Conservation (phyloP, 2,888 invertebrate genomes). For the Folsomia manolachei region DNA sequence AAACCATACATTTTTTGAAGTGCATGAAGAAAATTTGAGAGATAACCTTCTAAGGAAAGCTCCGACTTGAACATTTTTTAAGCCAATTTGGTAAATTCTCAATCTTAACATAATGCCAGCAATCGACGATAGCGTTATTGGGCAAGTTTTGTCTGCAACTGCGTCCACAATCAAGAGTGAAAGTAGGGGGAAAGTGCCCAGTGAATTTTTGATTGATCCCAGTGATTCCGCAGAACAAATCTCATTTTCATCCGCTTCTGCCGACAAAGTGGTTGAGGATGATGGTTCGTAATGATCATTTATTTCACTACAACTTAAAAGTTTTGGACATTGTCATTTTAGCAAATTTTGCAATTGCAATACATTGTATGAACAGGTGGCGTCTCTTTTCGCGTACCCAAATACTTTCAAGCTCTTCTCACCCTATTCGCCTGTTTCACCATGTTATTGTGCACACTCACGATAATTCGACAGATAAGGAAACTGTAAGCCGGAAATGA, state of each 20-base stretch:
- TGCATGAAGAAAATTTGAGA: too few relatives aligned
- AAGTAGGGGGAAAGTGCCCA: too few relatives aligned
- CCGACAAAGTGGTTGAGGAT: neutral
- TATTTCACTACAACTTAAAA: too few relatives aligned
- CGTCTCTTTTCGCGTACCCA: constrained; percentile 9
- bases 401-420: constrained; percentile 19
- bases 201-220: neutral
- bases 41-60: too few relatives aligned
- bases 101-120: neutral
- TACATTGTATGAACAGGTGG: neutral
- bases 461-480: constrained; percentile 1
- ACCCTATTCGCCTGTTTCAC: constrained; percentile 4
- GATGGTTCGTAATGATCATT: neutral
- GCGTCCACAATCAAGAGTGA: neutral
- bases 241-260: neutral
- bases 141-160: neutral
- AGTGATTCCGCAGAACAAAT: neutral
- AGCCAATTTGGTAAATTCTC: too few relatives aligned
- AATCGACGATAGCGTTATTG: neutral
- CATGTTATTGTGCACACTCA: constrained; percentile 4
- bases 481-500: neutral
- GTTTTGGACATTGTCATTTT: too few relatives aligned
- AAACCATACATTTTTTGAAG: too few relatives aligned
- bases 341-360: neutral
- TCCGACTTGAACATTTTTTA: too few relatives aligned